Base-by-base conservation (phyloP, 2,888 invertebrate species). In the Troilus luridus region DNA sequence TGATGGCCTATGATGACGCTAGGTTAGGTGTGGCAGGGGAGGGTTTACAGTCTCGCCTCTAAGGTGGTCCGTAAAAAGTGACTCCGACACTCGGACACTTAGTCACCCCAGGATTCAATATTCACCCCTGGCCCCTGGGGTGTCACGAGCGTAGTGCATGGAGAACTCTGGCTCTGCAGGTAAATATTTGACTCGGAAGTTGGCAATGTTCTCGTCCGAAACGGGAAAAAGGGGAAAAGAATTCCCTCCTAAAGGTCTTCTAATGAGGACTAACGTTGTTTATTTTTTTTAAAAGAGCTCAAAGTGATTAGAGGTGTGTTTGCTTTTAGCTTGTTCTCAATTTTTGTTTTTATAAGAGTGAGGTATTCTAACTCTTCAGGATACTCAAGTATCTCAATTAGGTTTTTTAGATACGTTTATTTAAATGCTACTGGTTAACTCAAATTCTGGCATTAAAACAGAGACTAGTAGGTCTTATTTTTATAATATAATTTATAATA, bases 51-150 rank as follows among this genome's bases (percentile, higher is more conserved):
- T 67, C 67, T 24, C 14, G 24, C 27, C 24, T 27, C 67, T 27
- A 27, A 67, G 67, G 24, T 27, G 64, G 21, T 14, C 67, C 67
- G 67, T 67, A 67, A 67, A 67, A 67, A 67, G 67, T 67, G 24
- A 67, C 64, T 64, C 64, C 64, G 64, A n/a, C 64, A 67, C 64
- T 64, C 64, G n/a, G 64, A n/a, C 64, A 64, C 67, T 67, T 67
- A 67, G 67, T 24, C 67, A 24, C 67, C 67, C 24, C 24, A 12
- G 27, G 12, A 5, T 24, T 67, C 67, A 67, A 67, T 67, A 67
- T 67, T 67, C 67, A 24, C 24, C 24, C 67, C 3, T 0, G 14
- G 24, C 12, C 24, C 27, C 24, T 3, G 14, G 64, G 21, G n/a
- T 64, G 64, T n/a, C 64, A n/a, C 64, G 64, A 3, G 67, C 24